Conservation (phyloP, 2,113 vertebrate species). For the Myodes glareolus region DNA sequence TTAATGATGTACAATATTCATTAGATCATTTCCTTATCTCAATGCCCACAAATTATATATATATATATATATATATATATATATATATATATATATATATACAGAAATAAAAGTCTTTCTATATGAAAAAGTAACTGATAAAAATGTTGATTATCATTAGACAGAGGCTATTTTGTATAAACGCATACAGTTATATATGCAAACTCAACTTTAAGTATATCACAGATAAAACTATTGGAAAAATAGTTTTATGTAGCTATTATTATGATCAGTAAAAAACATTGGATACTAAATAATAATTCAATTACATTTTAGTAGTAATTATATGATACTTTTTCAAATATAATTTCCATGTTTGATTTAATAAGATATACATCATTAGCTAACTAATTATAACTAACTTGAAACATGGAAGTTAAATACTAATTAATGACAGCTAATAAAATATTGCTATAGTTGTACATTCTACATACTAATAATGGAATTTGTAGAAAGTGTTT, state of each 20-base stretch:
- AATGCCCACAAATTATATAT: background rate
- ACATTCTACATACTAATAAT: conserved; percentile 73
- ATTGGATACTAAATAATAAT: conserved; percentile 66
- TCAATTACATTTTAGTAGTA: conserved; percentile 68
- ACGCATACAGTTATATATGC: background rate
- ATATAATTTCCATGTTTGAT: conserved; percentile 75
- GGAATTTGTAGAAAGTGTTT: conserved; percentile 64
- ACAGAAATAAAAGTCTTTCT: background rate
- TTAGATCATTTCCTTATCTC: background rate
- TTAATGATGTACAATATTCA: background rate
- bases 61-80: too few relatives aligned
- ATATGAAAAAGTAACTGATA: background rate
- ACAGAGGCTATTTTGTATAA: background rate
- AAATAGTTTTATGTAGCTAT: background rate
- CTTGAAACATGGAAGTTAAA: conserved; percentile 77
- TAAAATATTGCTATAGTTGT: conserved; percentile 77
- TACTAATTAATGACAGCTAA: conserved; percentile 81
- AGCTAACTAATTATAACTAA: conserved; percentile 82
- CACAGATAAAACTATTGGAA: background rate
- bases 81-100: too few relatives aligned
- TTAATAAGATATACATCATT: conserved; percentile 82
- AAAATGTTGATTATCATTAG: conserved; percentile 5
- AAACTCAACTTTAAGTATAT: background rate
- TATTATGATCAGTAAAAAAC: conserved; percentile 31
- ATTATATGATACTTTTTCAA: conserved; percentile 66